A percentile compares a stretch with the other conserved stretches of the same genome.
These are phyloP conservation scores for Myotis daubentonii DNA, from an alignment of 2,797 vertebrate species.

Conservation along the genomic window DNA sequence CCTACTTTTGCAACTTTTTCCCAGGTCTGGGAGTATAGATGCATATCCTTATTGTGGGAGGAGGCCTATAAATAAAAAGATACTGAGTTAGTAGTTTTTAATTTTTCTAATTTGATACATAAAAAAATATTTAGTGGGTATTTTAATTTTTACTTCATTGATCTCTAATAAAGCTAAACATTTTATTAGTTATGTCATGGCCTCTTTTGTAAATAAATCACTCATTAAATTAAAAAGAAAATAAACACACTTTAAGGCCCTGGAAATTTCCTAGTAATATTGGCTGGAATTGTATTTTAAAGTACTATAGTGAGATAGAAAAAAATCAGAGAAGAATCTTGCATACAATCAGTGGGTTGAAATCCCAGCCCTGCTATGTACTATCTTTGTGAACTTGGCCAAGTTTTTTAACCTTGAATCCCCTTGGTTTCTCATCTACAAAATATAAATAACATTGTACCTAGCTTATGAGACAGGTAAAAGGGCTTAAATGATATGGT, in stretches of 20 bases:
- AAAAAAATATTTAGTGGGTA: neutral
- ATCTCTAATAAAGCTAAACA: neutral
- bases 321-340: neutral
- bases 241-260: neutral
- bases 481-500: neutral
- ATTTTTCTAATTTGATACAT: neutral
- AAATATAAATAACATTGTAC: neutral
- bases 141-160: neutral
- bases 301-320: neutral
- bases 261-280: neutral
- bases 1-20: neutral
- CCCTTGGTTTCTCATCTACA: neutral
- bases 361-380: neutral
- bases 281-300: neutral
- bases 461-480: neutral
- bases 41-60: neutral
- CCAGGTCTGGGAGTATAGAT: neutral
- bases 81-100: neutral
- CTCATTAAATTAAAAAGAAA: neutral
- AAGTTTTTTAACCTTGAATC: neutral
- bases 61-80: neutral
- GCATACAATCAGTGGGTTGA: neutral
- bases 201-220: neutral
- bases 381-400: neutral
- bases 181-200: neutral